phyloP scores from a whole-genome alignment of 2,888 invertebrate genomes.

The Lepeophtheirus nordmannii region DNA sequence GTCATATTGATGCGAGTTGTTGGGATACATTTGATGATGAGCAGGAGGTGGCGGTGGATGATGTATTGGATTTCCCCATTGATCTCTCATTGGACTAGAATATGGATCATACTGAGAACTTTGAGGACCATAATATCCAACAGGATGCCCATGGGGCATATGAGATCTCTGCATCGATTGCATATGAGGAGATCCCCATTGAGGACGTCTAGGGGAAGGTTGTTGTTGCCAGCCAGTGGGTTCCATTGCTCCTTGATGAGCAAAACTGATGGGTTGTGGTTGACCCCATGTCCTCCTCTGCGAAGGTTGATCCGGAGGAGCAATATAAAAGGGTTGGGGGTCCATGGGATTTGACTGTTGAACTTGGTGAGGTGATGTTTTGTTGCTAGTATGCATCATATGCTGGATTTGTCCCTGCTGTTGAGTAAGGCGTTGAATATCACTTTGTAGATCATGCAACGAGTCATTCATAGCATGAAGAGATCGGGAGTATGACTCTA shows the following conservation, averaged over 20 bases:
- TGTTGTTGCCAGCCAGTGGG: conserved; percentile 35
- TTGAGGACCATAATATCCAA: conserved; percentile 13
- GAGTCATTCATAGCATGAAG: conserved; percentile 76
- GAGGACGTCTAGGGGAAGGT: conserved; percentile 1
- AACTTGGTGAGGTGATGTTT: conserved; percentile 19
- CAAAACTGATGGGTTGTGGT: conserved; percentile 33
- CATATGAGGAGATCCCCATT: conserved; percentile 12
- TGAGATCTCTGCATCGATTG: not conserved
- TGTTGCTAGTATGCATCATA: conserved; percentile 28
- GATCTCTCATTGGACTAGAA: not conserved
- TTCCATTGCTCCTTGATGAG: conserved; percentile 21
- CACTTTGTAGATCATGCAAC: conserved; percentile 81
- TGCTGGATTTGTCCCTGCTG: conserved; percentile 60
- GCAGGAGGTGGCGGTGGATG: not conserved
- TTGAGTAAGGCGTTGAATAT: conserved; percentile 71
- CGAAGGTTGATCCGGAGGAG: conserved; percentile 22
- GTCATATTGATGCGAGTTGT: conserved; percentile 1
- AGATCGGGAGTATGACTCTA: conserved; percentile 65
- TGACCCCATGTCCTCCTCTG: conserved; percentile 54
- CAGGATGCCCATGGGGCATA: not conserved
- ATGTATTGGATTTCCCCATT: conserved; percentile 12
- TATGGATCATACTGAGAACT: conserved; percentile 13
- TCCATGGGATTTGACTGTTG: conserved; percentile 24
- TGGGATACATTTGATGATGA: conserved; percentile 1
- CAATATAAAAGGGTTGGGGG: conserved; percentile 12